A percentile compares a stretch with the other conserved stretches of the same genome.
Conservation (phyloP, 1,140 invertebrate species). For the Kradibia gibbosae region DNA sequence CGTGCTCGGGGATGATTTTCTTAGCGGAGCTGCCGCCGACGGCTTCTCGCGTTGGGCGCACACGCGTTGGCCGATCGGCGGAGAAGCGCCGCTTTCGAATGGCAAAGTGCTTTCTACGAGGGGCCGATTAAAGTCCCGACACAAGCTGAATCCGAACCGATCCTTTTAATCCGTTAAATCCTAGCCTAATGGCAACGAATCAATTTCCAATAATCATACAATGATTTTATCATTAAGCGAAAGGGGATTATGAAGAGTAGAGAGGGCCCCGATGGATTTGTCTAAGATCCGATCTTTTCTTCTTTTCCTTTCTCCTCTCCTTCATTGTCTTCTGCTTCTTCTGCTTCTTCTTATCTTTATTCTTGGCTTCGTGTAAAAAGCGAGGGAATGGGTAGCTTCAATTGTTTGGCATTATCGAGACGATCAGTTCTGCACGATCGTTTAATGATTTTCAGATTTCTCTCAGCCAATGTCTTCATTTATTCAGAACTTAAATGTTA, state of each 20-base stretch:
- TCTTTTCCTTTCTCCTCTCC: neutral
- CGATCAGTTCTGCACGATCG: conserved; percentile 17
- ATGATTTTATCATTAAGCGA: conserved; percentile 5
- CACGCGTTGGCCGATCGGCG: neutral
- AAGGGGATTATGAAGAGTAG: neutral
- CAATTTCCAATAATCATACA: neutral
- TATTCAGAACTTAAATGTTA: neutral
- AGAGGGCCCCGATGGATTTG: neutral
- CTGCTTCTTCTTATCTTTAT: neutral
- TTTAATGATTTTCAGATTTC: conserved; percentile 22
- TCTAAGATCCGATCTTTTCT: neutral
- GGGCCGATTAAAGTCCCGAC: too few species aligned
- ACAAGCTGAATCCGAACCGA: neutral
- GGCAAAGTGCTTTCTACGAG: too few species aligned
- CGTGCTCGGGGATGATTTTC: too few species aligned
- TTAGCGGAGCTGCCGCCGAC: neutral
- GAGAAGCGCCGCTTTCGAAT: too few species aligned
- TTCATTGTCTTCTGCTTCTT: neutral
- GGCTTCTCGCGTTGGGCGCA: neutral
- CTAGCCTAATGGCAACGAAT: neutral
- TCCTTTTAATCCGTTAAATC: neutral
- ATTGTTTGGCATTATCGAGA: conserved; percentile 37
- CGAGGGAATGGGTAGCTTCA: neutral
- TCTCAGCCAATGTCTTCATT: conserved; percentile 10
- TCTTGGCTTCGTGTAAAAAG: neutral